phyloP scores from a whole-genome alignment of 2,113 vertebrate genomes.

The Neoarius graeffei region DNA sequence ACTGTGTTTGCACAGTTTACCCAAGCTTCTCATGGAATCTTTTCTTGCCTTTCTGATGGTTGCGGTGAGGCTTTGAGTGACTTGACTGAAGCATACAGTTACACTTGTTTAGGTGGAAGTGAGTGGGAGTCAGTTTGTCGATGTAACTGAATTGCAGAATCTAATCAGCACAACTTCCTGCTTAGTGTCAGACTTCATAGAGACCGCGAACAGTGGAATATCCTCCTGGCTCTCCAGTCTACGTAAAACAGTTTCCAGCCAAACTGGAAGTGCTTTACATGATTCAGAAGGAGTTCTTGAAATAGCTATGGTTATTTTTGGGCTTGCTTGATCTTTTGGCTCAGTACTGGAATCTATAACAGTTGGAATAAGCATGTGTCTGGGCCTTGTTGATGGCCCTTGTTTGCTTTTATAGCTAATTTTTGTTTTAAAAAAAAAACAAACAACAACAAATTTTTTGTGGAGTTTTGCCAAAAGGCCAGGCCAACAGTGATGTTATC shows the following conservation, averaged over 20 bases:
- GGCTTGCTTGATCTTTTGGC: background rate
- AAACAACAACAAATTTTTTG: no score
- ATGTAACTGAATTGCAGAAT: constrained; percentile 35
- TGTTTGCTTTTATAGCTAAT: background rate
- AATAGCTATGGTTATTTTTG: constrained; percentile 18
- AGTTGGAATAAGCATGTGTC: background rate
- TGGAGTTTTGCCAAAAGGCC: background rate
- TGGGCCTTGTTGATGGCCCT: background rate
- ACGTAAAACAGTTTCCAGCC: constrained; percentile 42
- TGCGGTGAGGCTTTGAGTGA: constrained; percentile 22
- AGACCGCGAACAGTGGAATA: constrained; percentile 20
- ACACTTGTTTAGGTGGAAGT: constrained; percentile 38
- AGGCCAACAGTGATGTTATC: constrained; percentile 32
- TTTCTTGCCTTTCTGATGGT: constrained; percentile 4
- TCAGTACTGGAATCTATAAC: background rate
- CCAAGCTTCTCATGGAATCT: constrained; percentile 25
- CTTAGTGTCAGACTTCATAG: constrained; percentile 35
- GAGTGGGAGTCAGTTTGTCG: constrained; percentile 49
- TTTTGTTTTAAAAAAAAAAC: background rate
- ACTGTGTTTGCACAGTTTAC: background rate
- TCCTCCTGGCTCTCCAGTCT: constrained; percentile 24
- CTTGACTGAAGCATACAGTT: constrained; percentile 28
- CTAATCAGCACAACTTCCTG: constrained; percentile 49
- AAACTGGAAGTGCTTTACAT: constrained; percentile 24
- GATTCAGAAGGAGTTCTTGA: constrained; percentile 4